Evolutionary conservation across 92 coral and sea anemone genomes (phyloP), one percentile per base, ranked within the genome.

Genomic region (Actinostola sp.): DNA sequence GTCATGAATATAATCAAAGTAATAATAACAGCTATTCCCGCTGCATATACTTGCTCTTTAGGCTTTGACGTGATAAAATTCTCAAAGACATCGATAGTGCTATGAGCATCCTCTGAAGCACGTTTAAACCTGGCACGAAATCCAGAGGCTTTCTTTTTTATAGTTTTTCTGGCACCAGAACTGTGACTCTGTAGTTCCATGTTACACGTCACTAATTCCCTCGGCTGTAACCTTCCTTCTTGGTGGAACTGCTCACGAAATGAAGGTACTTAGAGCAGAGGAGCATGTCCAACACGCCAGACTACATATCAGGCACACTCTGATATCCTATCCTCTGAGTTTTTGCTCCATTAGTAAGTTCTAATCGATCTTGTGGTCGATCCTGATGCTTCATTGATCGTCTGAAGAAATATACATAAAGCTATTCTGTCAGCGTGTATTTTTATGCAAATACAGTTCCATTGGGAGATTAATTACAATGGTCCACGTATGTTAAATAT

Each of bases 1-100:
- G 82, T 70, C 52, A 91, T 33, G 61, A 93, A 93, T 19, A 89
- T 91, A 16, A 88, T 51, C 39, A 88, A 67, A 21, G 98, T 93
- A 27, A 93, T 58, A 49, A 82, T 84, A 43, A 93, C 70, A 5
- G 98, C 97, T 8, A 82, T 43, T 26, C 64, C 44, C 0, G 92
- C 98, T 11, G 94, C 92, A 66, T 78, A 67, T 12, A 93, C 73
- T 60, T 82, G 79, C 12, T 79, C 92, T 33, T 79, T 77, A 16
- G 91, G 77, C 61, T 71, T 86, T 16, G 88, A 76, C 45, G 89
- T 89, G 25, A 94, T 70, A 15, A 88, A 75, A 73, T 91, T 94
- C 72, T 94, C 98, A 48, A 94, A 91, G 26, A 76, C 75, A 50
- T 94, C 98, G 53, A 94, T 85, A 0, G 85, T 82, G 49, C 82